Evolutionary conservation across 2,113 vertebrate genomes (phyloP).

Genomic region (Antidorcas marsupialis): DNA sequence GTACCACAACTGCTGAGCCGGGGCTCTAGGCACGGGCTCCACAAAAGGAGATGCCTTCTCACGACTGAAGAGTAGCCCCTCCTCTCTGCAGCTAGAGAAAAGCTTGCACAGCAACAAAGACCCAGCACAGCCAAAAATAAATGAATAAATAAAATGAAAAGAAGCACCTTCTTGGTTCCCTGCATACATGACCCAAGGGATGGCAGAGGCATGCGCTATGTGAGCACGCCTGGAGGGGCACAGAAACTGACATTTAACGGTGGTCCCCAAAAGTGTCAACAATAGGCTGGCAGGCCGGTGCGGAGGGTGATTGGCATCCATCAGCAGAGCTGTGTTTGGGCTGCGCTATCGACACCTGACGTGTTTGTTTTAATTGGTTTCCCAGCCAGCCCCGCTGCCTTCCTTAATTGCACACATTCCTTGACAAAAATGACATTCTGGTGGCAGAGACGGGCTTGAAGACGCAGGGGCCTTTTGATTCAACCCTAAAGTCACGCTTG

Average conservation of each 20-base stretch:
- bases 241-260: background rate
- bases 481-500: background rate
- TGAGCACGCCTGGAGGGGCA: rapidly evolving
- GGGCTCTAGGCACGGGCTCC: background rate
- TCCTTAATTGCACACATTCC: background rate
- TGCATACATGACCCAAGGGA: background rate
- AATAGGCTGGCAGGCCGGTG: background rate
- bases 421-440: background rate
- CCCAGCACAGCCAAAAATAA: background rate
- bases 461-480: background rate
- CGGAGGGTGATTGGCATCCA: background rate
- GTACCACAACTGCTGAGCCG: background rate
- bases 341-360: rapidly evolving
- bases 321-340: background rate
- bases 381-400: background rate
- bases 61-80: background rate
- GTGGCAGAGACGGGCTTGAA: background rate
- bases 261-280: background rate
- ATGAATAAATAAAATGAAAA: background rate
- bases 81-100: background rate
- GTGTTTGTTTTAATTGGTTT: conserved; percentile 26
- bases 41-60: background rate
- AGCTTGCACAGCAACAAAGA: background rate
- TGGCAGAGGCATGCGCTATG: background rate
- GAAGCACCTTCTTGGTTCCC: background rate